These are phyloP conservation scores for Microtus richardsoni DNA, from an alignment of 2,113 vertebrate genomes.

Conservation along the genomic window DNA sequence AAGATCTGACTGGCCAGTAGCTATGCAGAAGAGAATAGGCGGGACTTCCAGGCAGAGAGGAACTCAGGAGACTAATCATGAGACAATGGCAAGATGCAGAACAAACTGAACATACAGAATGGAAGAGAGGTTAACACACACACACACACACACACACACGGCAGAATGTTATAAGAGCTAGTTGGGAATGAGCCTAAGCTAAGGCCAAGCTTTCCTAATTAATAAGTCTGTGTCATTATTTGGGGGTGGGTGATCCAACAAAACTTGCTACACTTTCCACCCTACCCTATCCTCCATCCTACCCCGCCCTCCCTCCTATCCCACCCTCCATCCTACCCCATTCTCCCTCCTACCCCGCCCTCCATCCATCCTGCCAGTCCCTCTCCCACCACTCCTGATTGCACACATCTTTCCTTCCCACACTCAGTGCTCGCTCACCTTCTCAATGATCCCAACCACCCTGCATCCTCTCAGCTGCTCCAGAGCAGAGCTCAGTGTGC, in stretches of 20 bases:
- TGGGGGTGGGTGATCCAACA: neutral
- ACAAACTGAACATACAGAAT: neutral
- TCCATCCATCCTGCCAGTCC: too few relatives aligned
- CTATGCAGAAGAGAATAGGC: neutral
- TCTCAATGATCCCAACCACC: constrained; percentile 94
- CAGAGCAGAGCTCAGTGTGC: constrained; percentile 95
- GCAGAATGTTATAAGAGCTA: neutral
- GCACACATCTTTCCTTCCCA: neutral
- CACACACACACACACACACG: neutral
- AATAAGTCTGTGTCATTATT: neutral
- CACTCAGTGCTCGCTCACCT: constrained; percentile 88
- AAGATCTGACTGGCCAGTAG: neutral
- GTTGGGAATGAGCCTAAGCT: neutral
- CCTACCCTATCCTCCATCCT: too few relatives aligned
- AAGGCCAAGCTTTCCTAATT: neutral
- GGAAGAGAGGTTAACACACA: neutral
- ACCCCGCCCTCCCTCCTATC: too few relatives aligned
- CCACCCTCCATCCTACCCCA: neutral
- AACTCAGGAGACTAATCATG: neutral
- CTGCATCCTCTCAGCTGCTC: constrained; percentile 95
- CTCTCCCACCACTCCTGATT: neutral
- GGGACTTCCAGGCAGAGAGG: neutral
- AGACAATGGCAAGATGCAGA: neutral
- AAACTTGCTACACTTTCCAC: neutral
- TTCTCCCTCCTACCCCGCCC: neutral